These are phyloP conservation scores for Blastobasis lacticolella DNA, from an alignment of 2,888 invertebrate genomes.

Conservation along the genomic window DNA sequence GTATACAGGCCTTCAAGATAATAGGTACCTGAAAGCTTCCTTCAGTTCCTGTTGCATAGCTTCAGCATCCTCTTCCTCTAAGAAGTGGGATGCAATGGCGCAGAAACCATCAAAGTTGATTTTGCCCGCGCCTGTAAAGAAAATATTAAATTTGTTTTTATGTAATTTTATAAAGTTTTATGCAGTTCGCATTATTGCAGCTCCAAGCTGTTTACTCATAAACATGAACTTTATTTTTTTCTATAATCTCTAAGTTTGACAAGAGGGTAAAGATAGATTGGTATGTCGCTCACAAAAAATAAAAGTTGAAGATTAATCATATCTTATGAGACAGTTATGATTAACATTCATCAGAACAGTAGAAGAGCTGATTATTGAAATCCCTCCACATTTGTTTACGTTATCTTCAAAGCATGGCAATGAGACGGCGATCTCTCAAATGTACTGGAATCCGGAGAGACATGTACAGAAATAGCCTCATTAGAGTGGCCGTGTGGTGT, in stretches of 20 bases:
- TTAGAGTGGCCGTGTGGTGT: constrained; percentile 45
- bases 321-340: too few species aligned
- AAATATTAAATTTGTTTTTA: constrained; percentile 2
- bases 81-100: constrained; percentile 92
- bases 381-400: too few species aligned
- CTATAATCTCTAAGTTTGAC: too few species aligned
- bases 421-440: constrained; percentile 29
- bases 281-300: too few species aligned
- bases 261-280: too few species aligned
- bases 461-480: constrained; percentile 53
- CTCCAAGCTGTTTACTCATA: too few species aligned
- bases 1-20: too few species aligned
- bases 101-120: constrained; percentile 97
- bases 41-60: constrained; percentile 97
- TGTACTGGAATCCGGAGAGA: constrained; percentile 23
- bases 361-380: neutral
- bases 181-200: too few species aligned
- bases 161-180: too few species aligned
- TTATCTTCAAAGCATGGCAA: constrained; percentile 25
- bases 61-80: constrained; percentile 96
- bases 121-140: constrained; percentile 81
- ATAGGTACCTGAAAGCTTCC: constrained; percentile 89
- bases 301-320: too few species aligned
- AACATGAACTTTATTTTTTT: too few species aligned
- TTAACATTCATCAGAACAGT: too few species aligned